These are phyloP conservation scores for Xiphias gladius DNA, from an alignment of 2,113 vertebrate species.

Conservation along the genomic window DNA sequence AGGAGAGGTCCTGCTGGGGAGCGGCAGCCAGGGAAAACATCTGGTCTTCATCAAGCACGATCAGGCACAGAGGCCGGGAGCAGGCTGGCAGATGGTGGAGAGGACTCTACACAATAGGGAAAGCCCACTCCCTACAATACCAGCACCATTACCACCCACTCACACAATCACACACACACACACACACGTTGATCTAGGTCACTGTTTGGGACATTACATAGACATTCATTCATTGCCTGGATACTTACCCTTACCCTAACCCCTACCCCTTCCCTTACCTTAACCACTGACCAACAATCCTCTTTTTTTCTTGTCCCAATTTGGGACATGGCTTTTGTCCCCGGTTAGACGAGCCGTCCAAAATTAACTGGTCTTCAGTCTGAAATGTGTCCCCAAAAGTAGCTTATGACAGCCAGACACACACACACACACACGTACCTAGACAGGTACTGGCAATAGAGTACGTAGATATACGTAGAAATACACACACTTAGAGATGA, in stretches of 20 bases:
- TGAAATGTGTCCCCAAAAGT: no score
- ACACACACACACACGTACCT: conserved; percentile 5
- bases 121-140: conserved; percentile 58
- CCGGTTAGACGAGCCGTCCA: no score
- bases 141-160: conserved; percentile 47
- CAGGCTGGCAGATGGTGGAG: conserved; percentile 78
- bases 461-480: background rate
- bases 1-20: conserved; percentile 73
- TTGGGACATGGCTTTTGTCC: no score
- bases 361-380: no score
- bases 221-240: no score
- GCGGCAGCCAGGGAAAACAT: conserved; percentile 80
- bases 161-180: conserved; percentile 18
- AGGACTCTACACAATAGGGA: conserved; percentile 80
- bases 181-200: no score
- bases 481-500: background rate
- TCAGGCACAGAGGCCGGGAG: conserved; percentile 74
- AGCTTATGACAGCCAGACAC: background rate
- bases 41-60: conserved; percentile 81
- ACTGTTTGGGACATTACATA: no score
- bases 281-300: no score
- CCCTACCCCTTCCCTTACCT: no score
- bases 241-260: no score
- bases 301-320: no score
- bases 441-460: background rate